A percentile compares a stretch with the other conserved stretches of the same genome.
phyloP scores from a whole-genome alignment of 1,140 invertebrate genomes.

The Probaryconus sp. region DNA sequence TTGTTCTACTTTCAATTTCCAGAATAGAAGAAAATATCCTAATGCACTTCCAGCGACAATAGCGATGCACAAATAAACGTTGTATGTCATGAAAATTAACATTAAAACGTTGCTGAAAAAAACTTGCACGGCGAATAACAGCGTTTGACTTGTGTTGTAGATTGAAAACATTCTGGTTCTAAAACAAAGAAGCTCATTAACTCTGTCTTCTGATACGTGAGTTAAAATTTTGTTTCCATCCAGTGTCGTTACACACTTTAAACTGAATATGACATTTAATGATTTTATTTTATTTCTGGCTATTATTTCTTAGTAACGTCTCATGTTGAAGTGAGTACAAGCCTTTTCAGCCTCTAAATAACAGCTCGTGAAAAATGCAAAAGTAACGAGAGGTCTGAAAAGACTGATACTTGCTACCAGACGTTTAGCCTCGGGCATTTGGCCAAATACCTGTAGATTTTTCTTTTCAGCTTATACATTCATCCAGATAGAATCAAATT shows the following conservation, averaged over 20 bases:
- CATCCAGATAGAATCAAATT: not conserved
- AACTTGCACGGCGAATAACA: conserved; percentile 83
- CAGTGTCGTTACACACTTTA: no score
- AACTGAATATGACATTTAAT: no score
- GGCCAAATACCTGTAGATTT: conserved; percentile 42
- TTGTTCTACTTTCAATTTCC: conserved; percentile 69
- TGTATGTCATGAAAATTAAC: conserved; percentile 89
- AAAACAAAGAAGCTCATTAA: conserved; percentile 49
- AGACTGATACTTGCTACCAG: not conserved
- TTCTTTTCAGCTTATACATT: conserved; percentile 8
- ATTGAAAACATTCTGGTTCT: conserved; percentile 73
- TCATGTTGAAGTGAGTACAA: no score
- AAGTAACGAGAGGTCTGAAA: not conserved
- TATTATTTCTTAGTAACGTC: no score
- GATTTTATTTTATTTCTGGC: no score
- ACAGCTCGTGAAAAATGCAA: not conserved
- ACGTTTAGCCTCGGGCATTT: conserved; percentile 26
- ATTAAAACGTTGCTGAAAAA: conserved; percentile 84
- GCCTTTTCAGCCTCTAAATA: no score
- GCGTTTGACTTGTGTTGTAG: conserved; percentile 81
- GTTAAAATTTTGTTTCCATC: no score
- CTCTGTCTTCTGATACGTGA: no score
- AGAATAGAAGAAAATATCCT: conserved; percentile 84
- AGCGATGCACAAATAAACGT: conserved; percentile 83
- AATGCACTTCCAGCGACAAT: conserved; percentile 81